A percentile compares a stretch with the other conserved stretches of the same genome.
phyloP scores from a whole-genome alignment of 2,113 vertebrate species.

The Microcebus griseorufus region DNA sequence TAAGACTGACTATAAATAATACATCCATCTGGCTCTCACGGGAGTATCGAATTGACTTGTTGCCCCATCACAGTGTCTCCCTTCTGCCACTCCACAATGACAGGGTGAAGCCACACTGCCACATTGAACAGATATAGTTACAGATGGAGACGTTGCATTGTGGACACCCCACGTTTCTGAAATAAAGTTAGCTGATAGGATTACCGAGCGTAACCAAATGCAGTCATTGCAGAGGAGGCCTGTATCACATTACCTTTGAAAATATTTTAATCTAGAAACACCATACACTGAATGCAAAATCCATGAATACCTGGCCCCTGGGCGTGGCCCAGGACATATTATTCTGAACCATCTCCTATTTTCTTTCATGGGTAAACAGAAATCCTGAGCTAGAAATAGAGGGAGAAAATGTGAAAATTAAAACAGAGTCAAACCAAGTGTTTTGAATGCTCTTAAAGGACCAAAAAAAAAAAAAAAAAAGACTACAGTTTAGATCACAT shows the following conservation, averaged over 20 bases:
- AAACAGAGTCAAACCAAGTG: constrained; percentile 4
- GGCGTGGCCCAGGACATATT: constrained; percentile 22
- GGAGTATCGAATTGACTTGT: not conserved
- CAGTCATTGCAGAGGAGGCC: not conserved
- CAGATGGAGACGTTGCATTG: constrained; percentile 27
- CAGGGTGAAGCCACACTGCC: not conserved
- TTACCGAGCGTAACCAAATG: constrained; percentile 53
- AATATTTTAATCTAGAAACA: constrained; percentile 58
- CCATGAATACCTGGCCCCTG: not conserved
- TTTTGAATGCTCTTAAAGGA: constrained; percentile 32
- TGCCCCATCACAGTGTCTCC: constrained; percentile 47
- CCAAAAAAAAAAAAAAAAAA: not conserved
- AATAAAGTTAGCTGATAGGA: constrained; percentile 40
- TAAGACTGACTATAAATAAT: constrained; percentile 53
- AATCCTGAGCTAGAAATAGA: constrained; percentile 21
- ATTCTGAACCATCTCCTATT: not conserved
- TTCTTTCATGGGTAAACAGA: not conserved
- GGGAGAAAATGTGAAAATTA: not conserved
- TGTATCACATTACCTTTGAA: constrained; percentile 48
- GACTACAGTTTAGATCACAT: not conserved
- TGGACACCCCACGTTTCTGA: constrained; percentile 35
- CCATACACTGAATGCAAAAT: constrained; percentile 42
- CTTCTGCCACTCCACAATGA: constrained; percentile 55
- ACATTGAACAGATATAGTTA: constrained; percentile 60
- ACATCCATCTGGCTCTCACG: not conserved